phyloP scores from a whole-genome alignment of 2,113 vertebrate genomes.

The Pedetes capensis region DNA sequence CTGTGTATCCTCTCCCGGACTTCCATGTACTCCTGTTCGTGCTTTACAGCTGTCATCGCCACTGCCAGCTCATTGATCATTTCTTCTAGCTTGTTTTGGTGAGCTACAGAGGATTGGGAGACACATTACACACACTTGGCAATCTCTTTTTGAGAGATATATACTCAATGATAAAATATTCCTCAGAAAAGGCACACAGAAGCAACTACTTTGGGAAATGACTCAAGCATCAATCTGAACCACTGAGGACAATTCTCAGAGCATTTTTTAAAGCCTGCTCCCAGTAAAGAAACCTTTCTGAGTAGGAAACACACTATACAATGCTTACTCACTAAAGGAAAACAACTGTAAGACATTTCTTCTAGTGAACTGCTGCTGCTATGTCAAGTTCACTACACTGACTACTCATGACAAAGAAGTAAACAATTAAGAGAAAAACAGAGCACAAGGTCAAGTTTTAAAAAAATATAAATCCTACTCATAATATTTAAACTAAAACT shows the following conservation, averaged over 20 bases:
- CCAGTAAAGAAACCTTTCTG: neutral
- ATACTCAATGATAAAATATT: neutral
- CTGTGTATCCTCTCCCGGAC: slow-evolving; percentile 99
- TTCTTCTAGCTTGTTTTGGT: slow-evolving; percentile 99
- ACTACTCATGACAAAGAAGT: neutral
- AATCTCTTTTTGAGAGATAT: neutral
- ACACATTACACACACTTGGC: neutral
- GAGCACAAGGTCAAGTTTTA: neutral
- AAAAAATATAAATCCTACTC: neutral
- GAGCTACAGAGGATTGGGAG: slow-evolving; percentile 83
- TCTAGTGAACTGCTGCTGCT: neutral
- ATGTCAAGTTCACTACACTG: neutral
- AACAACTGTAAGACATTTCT: neutral
- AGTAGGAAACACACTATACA: neutral
- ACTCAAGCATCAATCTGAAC: neutral
- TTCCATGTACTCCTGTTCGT: slow-evolving; percentile 99
- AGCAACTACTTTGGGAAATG: slow-evolving; percentile 5
- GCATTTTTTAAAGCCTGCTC: neutral
- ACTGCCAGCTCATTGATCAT: slow-evolving; percentile 99
- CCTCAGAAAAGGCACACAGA: neutral
- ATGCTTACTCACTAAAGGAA: neutral
- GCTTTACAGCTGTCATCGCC: slow-evolving; percentile 98
- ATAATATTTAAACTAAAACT: neutral
- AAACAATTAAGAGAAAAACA: neutral
- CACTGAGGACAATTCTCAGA: neutral